Evolutionary conservation across 1,140 invertebrate genomes (phyloP), one percentile per base, ranked within the genome.

Genomic region (Lordiphosa stackelbergi): DNA sequence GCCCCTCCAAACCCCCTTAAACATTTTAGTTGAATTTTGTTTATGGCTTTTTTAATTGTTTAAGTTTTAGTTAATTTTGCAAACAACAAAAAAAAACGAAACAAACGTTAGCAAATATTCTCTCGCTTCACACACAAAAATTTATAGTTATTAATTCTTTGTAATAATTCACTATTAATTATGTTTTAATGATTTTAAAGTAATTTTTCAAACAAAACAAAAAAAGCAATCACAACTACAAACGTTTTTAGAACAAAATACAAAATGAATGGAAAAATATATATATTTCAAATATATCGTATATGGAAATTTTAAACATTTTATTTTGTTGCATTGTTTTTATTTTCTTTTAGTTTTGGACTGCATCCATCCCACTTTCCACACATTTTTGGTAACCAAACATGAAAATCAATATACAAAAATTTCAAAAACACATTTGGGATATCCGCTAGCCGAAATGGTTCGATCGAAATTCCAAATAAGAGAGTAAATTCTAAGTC

Each of bases 21-120:
- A 60, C 37, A 49, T 47, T 73, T 78, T 78, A 78, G 73, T 72
- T 78, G 60, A 78, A 78, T 78, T 78, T 75, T 73, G 70, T 73
- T 73, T 73, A 66, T 59, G 74, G 70, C 66, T 81, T 79, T 79
- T 81, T 74, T 66, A 64, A 54, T 61, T 60, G 42, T 63, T 74
- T 79, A 79, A 81, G 75, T 68, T 66, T 66, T 79, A 79, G 74
- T 74, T 74, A 74, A 79, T 78, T 73, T 65, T 68, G 34, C 37
- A 47, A 45, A 54, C 46, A 34, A 56, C 46, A 34, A 56, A 47
- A 22, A 57, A 43, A 22, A 42, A 9, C 19, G 49, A 41, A 55
- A 57, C n/a, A 52, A 58, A 49, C 49, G 63, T 60, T 68, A 60
- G 65, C 69, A 63, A 64, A 64, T 38, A 75, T 63, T 57, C 47